Conservation (phyloP, 1,140 invertebrate species). For the Maniola jurtina region DNA sequence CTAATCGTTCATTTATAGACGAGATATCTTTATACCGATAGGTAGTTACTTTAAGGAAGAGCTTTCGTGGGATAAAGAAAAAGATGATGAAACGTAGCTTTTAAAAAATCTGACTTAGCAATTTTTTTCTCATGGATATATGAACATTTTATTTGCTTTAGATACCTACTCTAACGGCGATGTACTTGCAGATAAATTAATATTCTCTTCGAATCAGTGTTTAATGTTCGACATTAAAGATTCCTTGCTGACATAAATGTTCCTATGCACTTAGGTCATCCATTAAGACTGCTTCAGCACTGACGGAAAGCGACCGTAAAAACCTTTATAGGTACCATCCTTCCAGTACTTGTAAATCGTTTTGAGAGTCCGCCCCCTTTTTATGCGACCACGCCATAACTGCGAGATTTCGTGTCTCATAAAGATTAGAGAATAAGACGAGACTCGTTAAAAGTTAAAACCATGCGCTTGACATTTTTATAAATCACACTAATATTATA, state of each 20-base stretch:
- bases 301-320: slow-evolving; percentile 73
- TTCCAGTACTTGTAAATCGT: slow-evolving; percentile 76
- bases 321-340: slow-evolving; percentile 78
- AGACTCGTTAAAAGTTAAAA: slow-evolving; percentile 19
- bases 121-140: no score
- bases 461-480: slow-evolving; percentile 7
- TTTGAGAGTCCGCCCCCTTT: slow-evolving; percentile 65
- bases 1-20: slow-evolving; percentile 48
- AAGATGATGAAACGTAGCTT: no score
- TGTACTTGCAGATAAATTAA: not conserved
- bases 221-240: slow-evolving; percentile 48
- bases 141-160: not conserved
- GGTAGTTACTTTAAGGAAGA: no score
- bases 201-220: slow-evolving; percentile 14
- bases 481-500: not conserved
- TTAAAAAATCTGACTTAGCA: no score
- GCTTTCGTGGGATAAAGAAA: no score
- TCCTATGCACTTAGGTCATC: slow-evolving; percentile 75
- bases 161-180: not conserved
- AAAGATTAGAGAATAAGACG: slow-evolving; percentile 30
- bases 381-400: slow-evolving; percentile 59
- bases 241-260: slow-evolving; percentile 71
- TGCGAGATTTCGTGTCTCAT: slow-evolving; percentile 32
- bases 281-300: slow-evolving; percentile 73
- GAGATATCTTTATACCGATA: not conserved